Base-by-base conservation (phyloP, 2,797 vertebrate species). In the Semaprochilodus insignis region DNA sequence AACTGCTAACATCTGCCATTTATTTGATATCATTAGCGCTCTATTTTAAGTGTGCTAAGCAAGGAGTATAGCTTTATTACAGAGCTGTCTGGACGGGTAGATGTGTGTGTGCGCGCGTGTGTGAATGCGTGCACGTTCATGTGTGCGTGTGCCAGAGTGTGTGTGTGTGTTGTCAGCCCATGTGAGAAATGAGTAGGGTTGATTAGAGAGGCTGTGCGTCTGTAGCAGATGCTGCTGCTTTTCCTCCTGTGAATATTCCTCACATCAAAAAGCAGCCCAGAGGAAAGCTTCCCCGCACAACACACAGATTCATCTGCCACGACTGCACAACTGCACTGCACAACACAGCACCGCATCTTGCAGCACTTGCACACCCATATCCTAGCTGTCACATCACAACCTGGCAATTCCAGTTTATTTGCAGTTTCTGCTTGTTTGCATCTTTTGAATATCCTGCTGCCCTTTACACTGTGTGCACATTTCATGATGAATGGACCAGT, bases 221-320 rank as follows among this genome's bases (percentile, higher is more conserved):
- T 82, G 71, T 60, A 86, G 80, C 88, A 90, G 89, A 88, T 88
- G 88, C 84, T 90, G 63, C 72, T 67, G 83, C 85, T 87, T 77
- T 70, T 77, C 74, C 85, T 87, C 84, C 44, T 81, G 85, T 84
- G 86, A 89, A 88, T 88, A 85, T 83, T 76, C 70, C 67, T 67
- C 82, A 88, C 89, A 88, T 90, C 85, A 90, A 89, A 90, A 80
- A 82, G 75, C 78, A 31, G 73, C 65, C 70, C 80, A 82, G 74
- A 80, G 80, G 67, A 85, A 75, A 54, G 66, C 81, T 62, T 87
- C 77, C 86, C 5, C 82, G 77, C 67, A 44, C 76, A 67, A 74
- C 83, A 70, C 74, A 80, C 82, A 83, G 14, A 77, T 52, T 74
- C 72, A 21, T 55, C 27, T 57, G 52, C 66, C 48, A 25, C 71